A percentile compares a stretch with the other conserved stretches of the same genome.
Evolutionary conservation across 1,140 invertebrate species (phyloP).

Genomic region (Ephestia elutella): DNA sequence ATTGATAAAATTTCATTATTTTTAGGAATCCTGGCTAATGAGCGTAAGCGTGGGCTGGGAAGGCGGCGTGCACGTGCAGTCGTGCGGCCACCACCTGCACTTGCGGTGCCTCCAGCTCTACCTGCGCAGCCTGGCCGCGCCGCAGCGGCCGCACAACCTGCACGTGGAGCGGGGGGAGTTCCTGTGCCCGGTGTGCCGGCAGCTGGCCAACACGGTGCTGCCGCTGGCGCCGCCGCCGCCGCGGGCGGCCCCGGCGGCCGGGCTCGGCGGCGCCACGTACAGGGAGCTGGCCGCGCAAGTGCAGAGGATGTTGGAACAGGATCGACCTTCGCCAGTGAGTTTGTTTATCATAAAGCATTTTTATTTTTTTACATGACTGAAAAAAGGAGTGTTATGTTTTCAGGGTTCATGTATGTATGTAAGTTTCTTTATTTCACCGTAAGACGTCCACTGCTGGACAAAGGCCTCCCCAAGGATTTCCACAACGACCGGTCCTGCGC

Average conservation of each 20-base stretch:
- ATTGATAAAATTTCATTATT: too few relatives aligned
- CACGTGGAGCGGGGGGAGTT: slow-evolving; percentile 92
- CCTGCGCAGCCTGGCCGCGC: slow-evolving; percentile 84
- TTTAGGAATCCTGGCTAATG: slow-evolving; percentile 85
- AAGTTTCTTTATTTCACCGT: too few relatives aligned
- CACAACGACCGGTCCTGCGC: too few relatives aligned
- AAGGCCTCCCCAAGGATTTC: too few relatives aligned
- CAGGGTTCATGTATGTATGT: too few relatives aligned
- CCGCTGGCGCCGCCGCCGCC: slow-evolving; percentile 89
- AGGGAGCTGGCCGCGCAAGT: slow-evolving; percentile 22
- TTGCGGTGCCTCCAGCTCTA: slow-evolving; percentile 94
- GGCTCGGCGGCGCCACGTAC: slow-evolving; percentile 7
- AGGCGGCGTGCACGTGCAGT: slow-evolving; percentile 95
- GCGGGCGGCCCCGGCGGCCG: slow-evolving; percentile 75
- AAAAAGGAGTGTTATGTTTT: too few relatives aligned
- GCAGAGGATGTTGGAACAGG: slow-evolving; percentile 75
- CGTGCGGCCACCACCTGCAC: slow-evolving; percentile 96
- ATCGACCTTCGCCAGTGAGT: slow-evolving; percentile 78
- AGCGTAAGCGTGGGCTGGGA: slow-evolving; percentile 93
- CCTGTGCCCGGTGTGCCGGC: slow-evolving; percentile 93
- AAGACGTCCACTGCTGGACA: too few relatives aligned
- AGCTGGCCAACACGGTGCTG: slow-evolving; percentile 93
- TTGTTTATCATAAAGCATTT: too few relatives aligned
- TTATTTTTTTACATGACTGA: slow-evolving; percentile 7
- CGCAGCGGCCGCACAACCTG: slow-evolving; percentile 82